Base-by-base conservation (phyloP, 23 tunicate genomes). In the Halocynthia roretzi region DNA sequence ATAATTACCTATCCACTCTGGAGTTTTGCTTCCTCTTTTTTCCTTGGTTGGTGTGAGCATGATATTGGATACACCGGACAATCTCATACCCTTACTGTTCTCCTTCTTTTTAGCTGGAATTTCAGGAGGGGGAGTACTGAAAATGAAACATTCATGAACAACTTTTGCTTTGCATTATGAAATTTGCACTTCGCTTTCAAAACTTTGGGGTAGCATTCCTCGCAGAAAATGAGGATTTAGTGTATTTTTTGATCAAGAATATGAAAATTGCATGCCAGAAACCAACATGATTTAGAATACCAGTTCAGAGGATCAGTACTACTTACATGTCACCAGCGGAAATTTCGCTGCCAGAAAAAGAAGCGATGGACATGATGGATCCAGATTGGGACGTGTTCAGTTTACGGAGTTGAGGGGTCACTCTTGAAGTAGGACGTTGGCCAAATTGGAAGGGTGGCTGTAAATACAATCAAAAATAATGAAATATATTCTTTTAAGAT, bases 91-190 rank as follows among this genome's bases (percentile, higher is more conserved):
- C 4, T 20, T 22, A 50, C 15, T n/a, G 15, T 18, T 52, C 7
- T 53, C 77, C 63, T 80, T 68, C 74, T 77, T 81, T 63, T 92
- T 92, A 54, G 75, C 81, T 74, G 98, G 98, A 23, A 92, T 83
- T 51, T 92, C 98, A 22, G 98, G 92, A 9, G 98, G 97, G 22
- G 83, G 82, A 53, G 84, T 77, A 65, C 86, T 82, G 69, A 17
- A 72, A 71, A 17, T 44, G 5, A 17, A 9, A 72, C 65, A 72
- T 31, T 31, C 44, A 31, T 31, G 2, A 31, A 31, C 4, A 31
- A 31, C 44, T 31, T 31, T 31, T 31, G 44, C 44, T 31, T 31
- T 31, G 44, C 44, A 31, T 31, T 31, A 31, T 31, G 44, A 4
- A 31, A 31, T 31, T 9, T n/a, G 20, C 71, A 67, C 9, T 9